Percentiles rank a stretch among this genome's conserved stretches.
These are phyloP conservation scores for Lordiphosa andalusiaca DNA, from an alignment of 2,888 invertebrate species.

Conservation along the genomic window DNA sequence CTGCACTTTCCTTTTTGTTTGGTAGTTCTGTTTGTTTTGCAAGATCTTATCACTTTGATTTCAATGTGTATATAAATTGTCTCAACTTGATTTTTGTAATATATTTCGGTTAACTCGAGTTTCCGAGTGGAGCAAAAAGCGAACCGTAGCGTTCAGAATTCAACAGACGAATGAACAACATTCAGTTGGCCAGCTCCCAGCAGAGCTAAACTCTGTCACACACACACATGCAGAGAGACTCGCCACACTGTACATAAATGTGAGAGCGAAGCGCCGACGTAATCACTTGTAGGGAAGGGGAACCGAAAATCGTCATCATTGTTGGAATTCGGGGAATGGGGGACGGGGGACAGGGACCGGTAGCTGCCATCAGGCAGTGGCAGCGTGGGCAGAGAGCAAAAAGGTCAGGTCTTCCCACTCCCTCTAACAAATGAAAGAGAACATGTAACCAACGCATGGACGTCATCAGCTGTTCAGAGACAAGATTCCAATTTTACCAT, in stretches of 20 bases:
- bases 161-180: conserved; percentile 79
- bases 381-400: conserved; percentile 31
- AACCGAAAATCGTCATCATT: conserved; percentile 49
- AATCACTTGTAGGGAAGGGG: conserved; percentile 57
- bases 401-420: conserved; percentile 9
- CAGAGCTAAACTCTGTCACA: conserved; percentile 49
- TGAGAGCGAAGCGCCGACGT: conserved; percentile 61
- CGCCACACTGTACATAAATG: conserved; percentile 19
- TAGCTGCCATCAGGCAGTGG: conserved; percentile 2
- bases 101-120: conserved; percentile 19
- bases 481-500: conserved; percentile 34
- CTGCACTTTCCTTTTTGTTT: conserved; percentile 31
- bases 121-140: conserved; percentile 38
- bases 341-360: too few species aligned
- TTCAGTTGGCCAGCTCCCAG: conserved; percentile 60
- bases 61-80: conserved; percentile 14
- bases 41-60: conserved; percentile 38
- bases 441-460: conserved; percentile 67
- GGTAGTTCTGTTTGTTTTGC: conserved; percentile 22
- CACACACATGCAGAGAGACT: conserved; percentile 17
- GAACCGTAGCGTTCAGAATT: conserved; percentile 79
- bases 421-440: conserved; percentile 17
- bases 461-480: conserved; percentile 66
- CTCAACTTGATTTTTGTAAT: conserved; percentile 21
- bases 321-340: too few species aligned